Percentiles rank a stretch among this genome's conserved stretches.
Conservation (phyloP, 1,140 invertebrate species). For the Nylanderia fulva region DNA sequence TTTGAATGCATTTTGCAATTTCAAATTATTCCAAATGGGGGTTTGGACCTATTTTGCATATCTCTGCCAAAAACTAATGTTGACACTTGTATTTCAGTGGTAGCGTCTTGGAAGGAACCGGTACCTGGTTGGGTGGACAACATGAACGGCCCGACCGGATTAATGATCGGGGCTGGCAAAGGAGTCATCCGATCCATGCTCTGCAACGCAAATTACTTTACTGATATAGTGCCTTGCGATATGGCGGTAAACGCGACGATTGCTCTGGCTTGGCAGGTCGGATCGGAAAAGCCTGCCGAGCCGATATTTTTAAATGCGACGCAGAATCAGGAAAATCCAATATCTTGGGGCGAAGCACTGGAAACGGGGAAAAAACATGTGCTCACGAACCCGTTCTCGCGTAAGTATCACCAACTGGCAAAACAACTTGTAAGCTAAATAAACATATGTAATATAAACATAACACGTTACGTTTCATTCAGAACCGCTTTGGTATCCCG, state of each 20-base stretch:
- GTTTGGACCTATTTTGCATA: no score
- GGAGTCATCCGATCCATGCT: conserved; percentile 92
- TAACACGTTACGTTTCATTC: conserved; percentile 54
- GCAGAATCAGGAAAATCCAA: conserved; percentile 87
- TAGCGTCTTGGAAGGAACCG: conserved; percentile 90
- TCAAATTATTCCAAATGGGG: no score
- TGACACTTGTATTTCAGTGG: conserved; percentile 84
- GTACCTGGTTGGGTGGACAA: conserved; percentile 97
- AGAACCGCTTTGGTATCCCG: conserved; percentile 92
- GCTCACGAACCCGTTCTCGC: conserved; percentile 85
- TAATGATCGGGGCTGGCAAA: conserved; percentile 92
- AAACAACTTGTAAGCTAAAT: conserved; percentile 19
- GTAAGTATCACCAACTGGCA: conserved; percentile 55
- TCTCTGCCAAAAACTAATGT: conserved; percentile 1
- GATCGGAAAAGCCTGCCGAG: conserved; percentile 82
- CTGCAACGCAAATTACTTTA: conserved; percentile 83
- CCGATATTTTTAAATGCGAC: conserved; percentile 88
- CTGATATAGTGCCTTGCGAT: conserved; percentile 90
- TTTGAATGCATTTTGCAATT: no score
- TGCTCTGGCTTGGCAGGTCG: conserved; percentile 86
- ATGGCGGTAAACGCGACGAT: conserved; percentile 89
- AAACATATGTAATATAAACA: neutral
- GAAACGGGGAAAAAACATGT: conserved; percentile 87
- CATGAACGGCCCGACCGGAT: conserved; percentile 95
- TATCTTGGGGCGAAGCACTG: conserved; percentile 93